Evolutionary conservation across 2,797 vertebrate genomes (phyloP).

Genomic region (Naso thynnoides): DNA sequence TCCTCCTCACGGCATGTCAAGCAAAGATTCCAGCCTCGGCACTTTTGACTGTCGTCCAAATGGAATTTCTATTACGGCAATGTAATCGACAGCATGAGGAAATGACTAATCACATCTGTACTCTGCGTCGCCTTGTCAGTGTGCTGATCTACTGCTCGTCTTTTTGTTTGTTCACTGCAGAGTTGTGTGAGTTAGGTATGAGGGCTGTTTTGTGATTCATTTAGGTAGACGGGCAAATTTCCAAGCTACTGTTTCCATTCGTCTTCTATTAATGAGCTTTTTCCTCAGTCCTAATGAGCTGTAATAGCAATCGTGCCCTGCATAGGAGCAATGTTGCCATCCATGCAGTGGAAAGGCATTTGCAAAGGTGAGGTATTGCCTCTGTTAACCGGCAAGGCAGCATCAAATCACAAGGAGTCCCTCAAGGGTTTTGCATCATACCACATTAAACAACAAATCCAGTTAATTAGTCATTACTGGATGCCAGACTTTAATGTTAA

Average conservation of each 20-base stretch:
- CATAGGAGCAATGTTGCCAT: constrained; percentile 69
- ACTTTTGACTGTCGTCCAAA: constrained; percentile 59
- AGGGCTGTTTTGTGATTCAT: constrained; percentile 65
- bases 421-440: constrained; percentile 44
- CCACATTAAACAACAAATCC: constrained; percentile 48
- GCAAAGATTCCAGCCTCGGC: constrained; percentile 49
- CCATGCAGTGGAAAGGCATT: constrained; percentile 46
- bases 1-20: constrained; percentile 44
- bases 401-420: constrained; percentile 36
- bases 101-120: constrained; percentile 60
- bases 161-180: constrained; percentile 53
- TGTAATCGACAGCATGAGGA: constrained; percentile 14
- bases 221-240: constrained; percentile 65
- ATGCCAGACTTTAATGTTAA: constrained; percentile 42
- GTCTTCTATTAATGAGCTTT: constrained; percentile 84
- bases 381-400: constrained; percentile 29
- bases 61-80: constrained; percentile 56
- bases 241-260: constrained; percentile 72
- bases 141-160: constrained; percentile 49
- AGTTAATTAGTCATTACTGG: constrained; percentile 55
- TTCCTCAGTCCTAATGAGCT: constrained; percentile 81
- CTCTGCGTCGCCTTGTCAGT: constrained; percentile 42
- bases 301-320: constrained; percentile 67
- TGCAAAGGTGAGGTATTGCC: constrained; percentile 43
- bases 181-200: constrained; percentile 30